These are phyloP conservation scores for Drosophila gunungcola DNA, from an alignment of 1,140 invertebrate species.

Conservation along the genomic window DNA sequence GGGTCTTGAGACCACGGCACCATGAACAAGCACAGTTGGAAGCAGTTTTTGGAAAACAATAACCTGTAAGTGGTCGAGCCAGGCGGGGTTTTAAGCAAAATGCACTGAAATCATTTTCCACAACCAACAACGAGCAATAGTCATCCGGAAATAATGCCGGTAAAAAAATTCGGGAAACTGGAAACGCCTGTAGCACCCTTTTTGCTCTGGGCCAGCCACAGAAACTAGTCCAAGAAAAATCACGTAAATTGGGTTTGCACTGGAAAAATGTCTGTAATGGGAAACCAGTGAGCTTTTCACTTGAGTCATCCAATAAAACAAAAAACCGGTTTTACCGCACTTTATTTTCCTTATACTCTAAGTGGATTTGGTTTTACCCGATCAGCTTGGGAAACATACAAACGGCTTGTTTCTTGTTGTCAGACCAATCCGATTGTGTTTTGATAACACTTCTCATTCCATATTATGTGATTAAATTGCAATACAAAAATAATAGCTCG, in stretches of 20 bases:
- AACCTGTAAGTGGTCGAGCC: conserved; percentile 57
- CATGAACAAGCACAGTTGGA: conserved; percentile 53
- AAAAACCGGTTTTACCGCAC: conserved; percentile 25
- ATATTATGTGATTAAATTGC: conserved; percentile 10
- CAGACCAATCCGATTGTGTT: background rate
- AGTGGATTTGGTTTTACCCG: conserved; percentile 1
- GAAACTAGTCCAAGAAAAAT: conserved; percentile 22
- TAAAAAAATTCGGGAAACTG: conserved; percentile 10
- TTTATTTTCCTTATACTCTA: background rate
- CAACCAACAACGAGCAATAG: background rate
- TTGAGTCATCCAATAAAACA: conserved; percentile 4
- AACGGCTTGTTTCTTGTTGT: background rate
- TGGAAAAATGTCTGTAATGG: conserved; percentile 8
- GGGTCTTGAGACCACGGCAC: background rate
- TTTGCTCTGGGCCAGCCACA: background rate
- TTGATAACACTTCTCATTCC: conserved; percentile 13
- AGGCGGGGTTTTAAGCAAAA: conserved; percentile 17
- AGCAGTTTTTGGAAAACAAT: conserved; percentile 69
- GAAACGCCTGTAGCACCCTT: background rate
- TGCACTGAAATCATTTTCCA: conserved; percentile 5
- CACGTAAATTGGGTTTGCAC: background rate
- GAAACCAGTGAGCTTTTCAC: conserved; percentile 12
- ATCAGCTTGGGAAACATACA: conserved; percentile 3
- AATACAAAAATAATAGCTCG: background rate
- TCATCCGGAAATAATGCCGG: conserved; percentile 3